Conservation (phyloP, 1,140 invertebrate genomes). For the Leptinotarsa undecemlineata region DNA sequence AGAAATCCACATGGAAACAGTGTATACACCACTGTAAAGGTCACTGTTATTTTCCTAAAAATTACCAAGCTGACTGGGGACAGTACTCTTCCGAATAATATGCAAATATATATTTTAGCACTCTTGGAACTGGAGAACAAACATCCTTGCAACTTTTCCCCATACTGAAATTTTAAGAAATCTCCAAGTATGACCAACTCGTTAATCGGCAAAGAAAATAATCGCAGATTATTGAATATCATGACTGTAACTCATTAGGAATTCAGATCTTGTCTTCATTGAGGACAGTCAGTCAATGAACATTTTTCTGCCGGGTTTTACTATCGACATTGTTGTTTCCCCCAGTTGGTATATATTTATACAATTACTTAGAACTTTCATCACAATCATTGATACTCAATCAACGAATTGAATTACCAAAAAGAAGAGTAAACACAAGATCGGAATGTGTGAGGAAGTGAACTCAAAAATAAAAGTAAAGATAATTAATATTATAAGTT, state of each 20-base stretch:
- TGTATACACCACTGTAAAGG: not conserved
- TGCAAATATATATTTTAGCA: not conserved
- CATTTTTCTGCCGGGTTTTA: not conserved
- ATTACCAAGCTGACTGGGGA: not conserved
- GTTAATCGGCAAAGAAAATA: not conserved
- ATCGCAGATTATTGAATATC: not conserved
- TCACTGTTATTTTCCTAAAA: not conserved
- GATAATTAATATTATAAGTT: too few species aligned
- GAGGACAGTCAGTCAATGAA: not conserved
- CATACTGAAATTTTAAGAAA: too few species aligned
- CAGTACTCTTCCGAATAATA: not conserved
- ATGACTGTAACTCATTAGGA: not conserved
- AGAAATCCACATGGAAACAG: not conserved
- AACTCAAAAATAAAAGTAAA: too few species aligned
- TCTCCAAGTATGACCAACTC: too few species aligned
- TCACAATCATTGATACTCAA: too few species aligned
- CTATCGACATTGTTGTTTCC: not conserved
- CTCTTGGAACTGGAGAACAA: not conserved
- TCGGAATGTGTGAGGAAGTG: too few species aligned
- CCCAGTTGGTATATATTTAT: too few species aligned
- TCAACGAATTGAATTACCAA: too few species aligned
- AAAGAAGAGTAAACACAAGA: too few species aligned
- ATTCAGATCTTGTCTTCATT: not conserved
- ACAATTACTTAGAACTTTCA: too few species aligned
- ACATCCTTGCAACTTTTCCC: not conserved